Evolutionary conservation across 2,797 vertebrate genomes (phyloP).

Genomic region (Anguilla obscura): DNA sequence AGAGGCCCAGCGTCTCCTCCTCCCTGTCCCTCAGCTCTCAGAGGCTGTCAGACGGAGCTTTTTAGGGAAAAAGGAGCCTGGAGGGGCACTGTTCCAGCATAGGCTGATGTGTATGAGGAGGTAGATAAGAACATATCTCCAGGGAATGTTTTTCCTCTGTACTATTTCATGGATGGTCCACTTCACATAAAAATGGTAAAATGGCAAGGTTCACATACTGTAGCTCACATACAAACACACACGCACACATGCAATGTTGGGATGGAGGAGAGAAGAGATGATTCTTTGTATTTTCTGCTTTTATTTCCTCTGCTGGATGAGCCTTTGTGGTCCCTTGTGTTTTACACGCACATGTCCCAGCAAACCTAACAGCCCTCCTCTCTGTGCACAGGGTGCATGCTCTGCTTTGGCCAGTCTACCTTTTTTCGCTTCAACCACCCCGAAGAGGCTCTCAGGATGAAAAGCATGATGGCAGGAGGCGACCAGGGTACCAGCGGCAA

Average conservation of each 20-base stretch:
- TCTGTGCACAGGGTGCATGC: conserved; percentile 83
- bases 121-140: background rate
- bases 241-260: background rate
- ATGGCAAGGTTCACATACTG: background rate
- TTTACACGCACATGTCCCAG: background rate
- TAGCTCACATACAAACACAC: background rate
- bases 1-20: background rate
- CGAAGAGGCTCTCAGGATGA: conserved; percentile 93
- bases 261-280: background rate
- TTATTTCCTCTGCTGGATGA: conserved; percentile 22
- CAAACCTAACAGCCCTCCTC: background rate
- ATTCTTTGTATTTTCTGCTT: background rate
- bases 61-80: background rate
- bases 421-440: conserved; percentile 97
- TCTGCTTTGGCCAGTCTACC: conserved; percentile 92
- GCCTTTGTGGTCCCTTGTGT: background rate
- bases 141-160: background rate
- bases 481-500: conserved; percentile 56
- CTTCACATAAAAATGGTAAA: background rate
- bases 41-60: background rate
- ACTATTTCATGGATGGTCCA: background rate
- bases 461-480: conserved; percentile 86
- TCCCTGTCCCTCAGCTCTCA: background rate
- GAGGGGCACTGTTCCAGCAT: background rate
- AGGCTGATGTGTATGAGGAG: background rate